Base-by-base conservation (phyloP, 64 coral and sea anemone species). In the Montipora foliosa region DNA sequence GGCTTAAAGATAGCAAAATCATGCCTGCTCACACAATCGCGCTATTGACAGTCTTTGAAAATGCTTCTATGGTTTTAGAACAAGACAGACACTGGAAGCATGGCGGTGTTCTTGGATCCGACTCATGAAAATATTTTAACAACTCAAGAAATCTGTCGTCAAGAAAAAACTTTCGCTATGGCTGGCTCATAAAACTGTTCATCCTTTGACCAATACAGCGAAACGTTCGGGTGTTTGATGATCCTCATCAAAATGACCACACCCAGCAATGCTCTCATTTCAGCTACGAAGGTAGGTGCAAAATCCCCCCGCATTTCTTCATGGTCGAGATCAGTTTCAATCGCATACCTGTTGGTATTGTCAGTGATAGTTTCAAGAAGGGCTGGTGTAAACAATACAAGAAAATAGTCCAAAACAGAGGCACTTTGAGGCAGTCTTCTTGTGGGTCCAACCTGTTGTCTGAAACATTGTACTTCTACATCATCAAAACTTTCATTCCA, bases 181-280 rank as follows among this genome's bases (percentile, higher is more conserved):
- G 25, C 76, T 10, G 8, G 88, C 57, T 90, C 66, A 25, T 55
- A 50, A 71, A 81, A 67, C 69, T 64, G 49, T 53, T 20, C 62
- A 21, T 90, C 75, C 44, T 44, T 49, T 9, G 51, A 76, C 67
- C 81, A 92, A 66, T 92, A 92, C 68, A 87, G 79, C 49, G 73
- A 71, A 49, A 17, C 86, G 19, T 8, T 25, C 0, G 49, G 90
- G 75, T 87, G 71, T 76, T 74, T 91, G 14, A 91, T 77, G 7
- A 91, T 83, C 45, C 90, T 49, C 90, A 84, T 92, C 62, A 92
- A 79, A 92, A 92, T 92, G 15, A 92, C 79, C 72, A 92, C 73
- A 74, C 79, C 90, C 79, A 92, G 53, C 64, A 92, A 92, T 74
- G 70, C 90, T 69, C 55, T 92, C 16, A 92, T 92, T 84, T 92